Conservation (phyloP, 1,140 invertebrate species). For the Lucilia sericata region DNA sequence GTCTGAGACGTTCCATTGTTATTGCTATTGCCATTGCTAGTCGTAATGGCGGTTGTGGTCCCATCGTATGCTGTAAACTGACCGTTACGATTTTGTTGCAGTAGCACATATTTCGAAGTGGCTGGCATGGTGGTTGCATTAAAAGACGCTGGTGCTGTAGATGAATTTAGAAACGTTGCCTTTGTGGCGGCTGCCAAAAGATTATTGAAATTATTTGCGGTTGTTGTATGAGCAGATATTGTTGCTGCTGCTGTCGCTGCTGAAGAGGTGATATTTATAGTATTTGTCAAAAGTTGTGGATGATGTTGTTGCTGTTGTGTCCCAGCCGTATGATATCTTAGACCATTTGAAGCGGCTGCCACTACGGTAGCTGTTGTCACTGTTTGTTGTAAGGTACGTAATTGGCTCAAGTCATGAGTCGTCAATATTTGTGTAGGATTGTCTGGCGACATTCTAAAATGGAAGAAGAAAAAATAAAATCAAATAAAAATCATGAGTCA, state of each 20-base stretch:
- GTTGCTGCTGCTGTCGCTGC: not conserved
- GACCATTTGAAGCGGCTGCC: constrained; percentile 35
- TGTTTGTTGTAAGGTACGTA: constrained; percentile 51
- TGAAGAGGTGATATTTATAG: not conserved
- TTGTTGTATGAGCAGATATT: constrained; percentile 26
- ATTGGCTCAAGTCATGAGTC: constrained; percentile 59
- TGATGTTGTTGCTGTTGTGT: constrained; percentile 48
- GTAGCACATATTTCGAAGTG: constrained; percentile 62
- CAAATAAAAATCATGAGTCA: constrained; percentile 34
- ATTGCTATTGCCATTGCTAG: constrained; percentile 27
- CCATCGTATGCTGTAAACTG: constrained; percentile 59
- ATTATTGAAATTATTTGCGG: constrained; percentile 19
- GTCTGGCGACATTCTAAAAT: constrained; percentile 66
- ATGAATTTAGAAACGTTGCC: constrained; percentile 32
- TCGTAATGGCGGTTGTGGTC: constrained; percentile 46
- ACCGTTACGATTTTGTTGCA: constrained; percentile 59
- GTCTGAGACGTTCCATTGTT: constrained; percentile 25
- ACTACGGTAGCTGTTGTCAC: constrained; percentile 44
- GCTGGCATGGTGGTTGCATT: constrained; percentile 47
- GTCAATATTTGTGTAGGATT: constrained; percentile 63
- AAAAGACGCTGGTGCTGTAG: constrained; percentile 31
- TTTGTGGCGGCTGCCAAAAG: constrained; percentile 17
- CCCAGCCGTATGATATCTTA: constrained; percentile 18
- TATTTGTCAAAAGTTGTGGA: not conserved
- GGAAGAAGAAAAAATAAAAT: constrained; percentile 31